Base-by-base conservation (phyloP, 2,888 invertebrate genomes). In the Troides helena region DNA sequence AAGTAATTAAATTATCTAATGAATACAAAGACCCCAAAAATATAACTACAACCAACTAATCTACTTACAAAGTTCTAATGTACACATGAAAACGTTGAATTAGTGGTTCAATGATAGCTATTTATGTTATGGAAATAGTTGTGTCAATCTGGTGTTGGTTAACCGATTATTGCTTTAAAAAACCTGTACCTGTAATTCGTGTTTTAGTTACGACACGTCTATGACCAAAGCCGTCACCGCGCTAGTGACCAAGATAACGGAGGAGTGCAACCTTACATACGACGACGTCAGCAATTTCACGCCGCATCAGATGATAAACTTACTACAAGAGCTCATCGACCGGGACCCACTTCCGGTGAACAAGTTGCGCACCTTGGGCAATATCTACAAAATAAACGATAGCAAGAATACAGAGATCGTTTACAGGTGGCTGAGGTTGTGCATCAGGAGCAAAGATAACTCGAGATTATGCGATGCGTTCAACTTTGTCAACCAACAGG, bases 341-440 rank as follows among this genome's bases (percentile, higher is more conserved):
- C 85, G 90, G 39, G 73, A 89, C 6, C 86, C 93, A 0, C 77
- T 95, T 56, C 81, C 94, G 0, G 73, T 95, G 7, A 84, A 86
- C 7, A 95, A 95, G 80, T 83, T 96, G 0, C 89, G 94, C 77
- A 88, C 88, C 17, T 88, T 98, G 77, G 94, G 96, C 57, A 82
- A 90, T 0, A 83, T 93, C 0, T 98, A 98, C 83, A 90, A 93
- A 43, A 89, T 98, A 70, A 93, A 93, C 66, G 81, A 82, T 0
- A 93, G 93, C 7, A 94, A 94, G 76, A 99, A 98, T 85, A 93
- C 95, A 0, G 98, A 99, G 90, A 96, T 98, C 65, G 93, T 93
- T 23, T 95, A 90, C 86, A 95, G 96, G 65, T 97, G 98, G 95
- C 85, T 97, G 62, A 94, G 97, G 70, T 85, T 98, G 70, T 95